Base-by-base conservation (phyloP, 1,140 invertebrate genomes). In the Melanaphis sacchari region DNA sequence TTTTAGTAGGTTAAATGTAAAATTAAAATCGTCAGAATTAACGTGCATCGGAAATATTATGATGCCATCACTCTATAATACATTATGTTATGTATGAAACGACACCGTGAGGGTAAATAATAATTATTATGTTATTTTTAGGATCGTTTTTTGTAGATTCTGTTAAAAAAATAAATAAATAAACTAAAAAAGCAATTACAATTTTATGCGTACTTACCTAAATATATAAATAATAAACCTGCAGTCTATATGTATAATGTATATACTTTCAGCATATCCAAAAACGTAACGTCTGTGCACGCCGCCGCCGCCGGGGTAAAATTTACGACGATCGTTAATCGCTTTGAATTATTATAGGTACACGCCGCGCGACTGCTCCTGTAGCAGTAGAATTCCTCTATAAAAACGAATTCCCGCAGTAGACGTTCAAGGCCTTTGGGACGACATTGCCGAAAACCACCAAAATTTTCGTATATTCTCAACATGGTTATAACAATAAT, bases 371-470 rank as follows among this genome's bases (percentile, higher is more conserved):
- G 85, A 46, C 40, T 87, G 84, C 84, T 87, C 31, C 26, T 40
- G 36, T 6, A 82, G 36, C 81, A 82, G 36, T 36, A 24, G 54
- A 41, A 90, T 90, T 90, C 89, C 52, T n/a, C n/a, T 59, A 90
- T 89, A 90, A 90, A 90, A 90, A 90, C 89, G 88, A 66, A 90
- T 90, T 90, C 52, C 89, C 89, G 89, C 26, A 54, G n/a, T 41
- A 90, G 89, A 90, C 52, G 18, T 90, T 90, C 89, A 90, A 90
- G 89, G 89, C 52, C 89, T 90, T 90, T 90, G 89, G 52, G 49
- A 40, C 88, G 49, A 3, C 88, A 38, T 90, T 31, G 49, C 26
- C 54, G 54, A 90, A 66, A 90, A 90, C 52, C 38, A 66, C 24
- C 89, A 15, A 90, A 90, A 41, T 41, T 41, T 59, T 66, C 54